A percentile compares a stretch with the other conserved stretches of the same genome.
Evolutionary conservation across 1,140 invertebrate genomes (phyloP).

Genomic region (Seison nebaliae): DNA sequence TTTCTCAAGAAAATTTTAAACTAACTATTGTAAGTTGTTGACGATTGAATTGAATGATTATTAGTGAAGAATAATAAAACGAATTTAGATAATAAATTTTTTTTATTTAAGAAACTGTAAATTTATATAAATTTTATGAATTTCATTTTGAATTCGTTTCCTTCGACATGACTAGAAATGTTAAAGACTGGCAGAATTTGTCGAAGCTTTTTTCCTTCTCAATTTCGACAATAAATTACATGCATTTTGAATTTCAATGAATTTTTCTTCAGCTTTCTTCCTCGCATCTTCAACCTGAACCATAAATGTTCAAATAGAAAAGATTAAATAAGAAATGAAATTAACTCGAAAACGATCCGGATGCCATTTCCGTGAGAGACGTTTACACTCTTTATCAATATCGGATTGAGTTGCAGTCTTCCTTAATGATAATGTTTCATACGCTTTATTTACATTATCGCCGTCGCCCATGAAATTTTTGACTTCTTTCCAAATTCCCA

Average conservation of each 20-base stretch:
- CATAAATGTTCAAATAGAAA: background rate
- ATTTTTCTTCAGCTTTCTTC: slow-evolving; percentile 46
- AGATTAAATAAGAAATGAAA: background rate
- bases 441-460: slow-evolving; percentile 60
- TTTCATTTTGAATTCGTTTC: no score
- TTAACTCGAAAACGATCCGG: slow-evolving; percentile 56
- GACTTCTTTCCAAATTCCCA: slow-evolving; percentile 39
- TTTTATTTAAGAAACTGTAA: no score
- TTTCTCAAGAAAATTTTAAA: no score
- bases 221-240: slow-evolving; percentile 57
- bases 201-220: slow-evolving; percentile 10
- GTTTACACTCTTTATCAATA: slow-evolving; percentile 50
- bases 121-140: no score
- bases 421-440: slow-evolving; percentile 51
- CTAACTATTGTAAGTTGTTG: no score
- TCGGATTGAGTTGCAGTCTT: slow-evolving; percentile 50
- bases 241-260: slow-evolving; percentile 70
- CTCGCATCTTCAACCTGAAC: slow-evolving; percentile 23
- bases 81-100: no score
- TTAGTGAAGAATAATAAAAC: no score
- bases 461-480: slow-evolving; percentile 45
- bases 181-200: no score
- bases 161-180: no score
- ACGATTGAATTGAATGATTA: no score
- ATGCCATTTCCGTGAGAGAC: slow-evolving; percentile 57